Conservation (phyloP, 2,888 invertebrate species). For the Mystacides longicornis region DNA sequence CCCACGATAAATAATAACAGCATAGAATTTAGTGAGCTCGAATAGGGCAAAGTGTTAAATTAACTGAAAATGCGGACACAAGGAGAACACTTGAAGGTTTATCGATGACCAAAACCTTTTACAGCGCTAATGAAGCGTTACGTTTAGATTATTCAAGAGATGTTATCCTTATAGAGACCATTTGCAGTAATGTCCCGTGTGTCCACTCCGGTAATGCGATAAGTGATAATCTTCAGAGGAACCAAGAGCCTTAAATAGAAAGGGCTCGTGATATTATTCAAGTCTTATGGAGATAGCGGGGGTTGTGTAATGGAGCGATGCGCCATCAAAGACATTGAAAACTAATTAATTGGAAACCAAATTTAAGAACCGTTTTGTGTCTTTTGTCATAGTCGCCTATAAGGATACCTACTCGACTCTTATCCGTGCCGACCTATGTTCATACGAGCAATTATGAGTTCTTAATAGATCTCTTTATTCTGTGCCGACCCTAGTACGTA, state of each 20-base stretch:
- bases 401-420: too few species aligned
- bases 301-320: conserved; percentile 13
- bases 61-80: conserved; percentile 6
- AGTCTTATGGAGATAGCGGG: background rate
- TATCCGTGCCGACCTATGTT: too few species aligned
- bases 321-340: conserved; percentile 12
- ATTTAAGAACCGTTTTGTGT: background rate
- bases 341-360: conserved; percentile 14
- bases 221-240: conserved; percentile 9
- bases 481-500: too few species aligned
- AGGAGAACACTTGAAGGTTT: conserved; percentile 7
- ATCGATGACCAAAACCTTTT: background rate
- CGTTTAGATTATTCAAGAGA: background rate
- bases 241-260: conserved; percentile 13
- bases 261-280: conserved; percentile 13
- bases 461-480: too few species aligned
- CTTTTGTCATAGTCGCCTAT: too few species aligned
- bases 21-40: too few species aligned
- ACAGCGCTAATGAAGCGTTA: background rate
- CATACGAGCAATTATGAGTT: too few species aligned
- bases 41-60: conserved; percentile 7
- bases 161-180: background rate
- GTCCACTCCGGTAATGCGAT: background rate
- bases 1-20: too few species aligned
- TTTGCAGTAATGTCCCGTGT: background rate